Conservation (phyloP, 2,888 invertebrate genomes). For the Dorcus hopei region DNA sequence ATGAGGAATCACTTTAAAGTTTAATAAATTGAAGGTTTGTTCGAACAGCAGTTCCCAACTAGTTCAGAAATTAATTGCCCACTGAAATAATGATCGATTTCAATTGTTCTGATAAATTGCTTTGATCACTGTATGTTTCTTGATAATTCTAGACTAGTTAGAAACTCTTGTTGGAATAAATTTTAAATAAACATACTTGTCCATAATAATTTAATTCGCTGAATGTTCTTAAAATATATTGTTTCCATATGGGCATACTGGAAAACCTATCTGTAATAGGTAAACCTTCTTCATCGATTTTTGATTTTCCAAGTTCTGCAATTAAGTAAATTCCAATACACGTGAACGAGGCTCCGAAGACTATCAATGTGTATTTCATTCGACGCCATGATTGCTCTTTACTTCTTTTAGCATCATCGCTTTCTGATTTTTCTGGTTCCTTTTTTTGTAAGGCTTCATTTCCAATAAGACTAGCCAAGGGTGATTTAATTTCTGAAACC, state of each 20-base stretch:
- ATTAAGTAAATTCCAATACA: conserved; percentile 60
- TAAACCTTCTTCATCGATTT: conserved; percentile 67
- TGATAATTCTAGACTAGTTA: too few relatives aligned
- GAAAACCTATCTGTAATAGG: conserved; percentile 73
- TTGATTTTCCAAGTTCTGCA: conserved; percentile 73
- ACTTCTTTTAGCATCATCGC: conserved; percentile 26
- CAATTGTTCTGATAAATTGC: too few relatives aligned
- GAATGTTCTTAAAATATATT: conserved; percentile 65
- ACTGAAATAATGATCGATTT: too few relatives aligned
- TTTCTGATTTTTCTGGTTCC: conserved; percentile 16
- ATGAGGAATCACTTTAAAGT: conserved; percentile 5
- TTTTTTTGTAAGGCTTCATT: conserved; percentile 20
- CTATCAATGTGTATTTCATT: conserved; percentile 39
- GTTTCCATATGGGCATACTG: conserved; percentile 63
- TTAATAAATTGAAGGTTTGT: not conserved
- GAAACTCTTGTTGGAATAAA: too few relatives aligned
- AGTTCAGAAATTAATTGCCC: too few relatives aligned
- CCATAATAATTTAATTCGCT: conserved; percentile 42
- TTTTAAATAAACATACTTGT: conserved; percentile 23
- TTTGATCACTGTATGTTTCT: too few relatives aligned
- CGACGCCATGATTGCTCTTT: conserved; percentile 35
- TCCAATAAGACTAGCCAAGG: conserved; percentile 23
- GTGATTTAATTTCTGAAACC: conserved; percentile 19
- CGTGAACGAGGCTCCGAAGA: conserved; percentile 60
- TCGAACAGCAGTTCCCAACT: not conserved